Evolutionary conservation across 1,140 invertebrate genomes (phyloP), one percentile per base, ranked within the genome.

Genomic region (Cotesia typhae): DNA sequence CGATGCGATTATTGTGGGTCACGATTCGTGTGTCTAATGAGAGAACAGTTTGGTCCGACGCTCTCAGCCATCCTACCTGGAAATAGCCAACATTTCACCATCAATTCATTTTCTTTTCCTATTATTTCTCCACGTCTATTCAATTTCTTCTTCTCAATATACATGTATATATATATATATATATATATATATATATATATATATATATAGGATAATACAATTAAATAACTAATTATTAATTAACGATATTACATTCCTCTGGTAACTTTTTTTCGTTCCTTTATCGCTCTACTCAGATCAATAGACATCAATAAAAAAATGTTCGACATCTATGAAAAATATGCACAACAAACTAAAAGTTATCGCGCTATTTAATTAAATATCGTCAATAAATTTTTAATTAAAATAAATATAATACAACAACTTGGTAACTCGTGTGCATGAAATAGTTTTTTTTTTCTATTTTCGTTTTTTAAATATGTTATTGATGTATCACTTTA

Each of bases 21-120:
- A 97, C 94, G 20, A 96, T 94, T 41, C 92, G 89, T 14, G 92
- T 94, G 82, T 96, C 93, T 1, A 96, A 86, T 0, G 94, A 94
- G 14, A 96, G 87, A 36, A 97, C 93, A 10, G 94, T 96, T 85
- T 96, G 94, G 81, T 96, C 94, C 76, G 95, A 94, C 0, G 92
- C 93, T 78, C 93, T 90, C 77, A 97, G 90, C 95, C 95, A 97
- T n/a, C 94, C 95, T 35, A 97, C 94, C 95, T 97, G 84, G 17
- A 86, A 88, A 83, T 74, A 68, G 73, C 66, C 67, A 28, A 61
- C 41, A 63, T 64, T 28, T 5, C 4, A 72, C 2, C 28, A 73
- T 53, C 37, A 51, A 36, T 63, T 5, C 4, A 53, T 51, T 38
- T 67, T 17, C 3, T 36, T 66, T 14, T 10, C 4, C 47, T 55